Base-by-base conservation (phyloP, 2,888 invertebrate genomes). In the Agrenia bidenticulata region DNA sequence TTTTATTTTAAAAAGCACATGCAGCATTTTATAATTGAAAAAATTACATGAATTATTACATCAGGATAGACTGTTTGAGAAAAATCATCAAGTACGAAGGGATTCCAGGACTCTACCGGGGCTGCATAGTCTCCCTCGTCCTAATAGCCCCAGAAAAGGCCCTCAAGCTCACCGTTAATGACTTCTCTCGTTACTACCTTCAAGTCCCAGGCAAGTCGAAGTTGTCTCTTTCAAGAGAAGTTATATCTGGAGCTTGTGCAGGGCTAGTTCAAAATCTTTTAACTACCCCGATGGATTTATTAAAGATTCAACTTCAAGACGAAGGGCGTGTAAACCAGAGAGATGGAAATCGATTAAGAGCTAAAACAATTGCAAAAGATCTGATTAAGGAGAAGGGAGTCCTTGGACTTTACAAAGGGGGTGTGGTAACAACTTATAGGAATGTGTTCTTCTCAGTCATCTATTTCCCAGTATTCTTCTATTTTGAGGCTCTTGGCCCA, bases 221-320 rank as follows among this genome's bases (percentile, higher is more conserved):
- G 4, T 39, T 57, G 17, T 21, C 41, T 13, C 4, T 57, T 4
- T 2, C 2, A 5, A 57, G 24, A 9, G 56, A 57, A 57, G 19
- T 37, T 4, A 2, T 57, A 5, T 37, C 56, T 9, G 56, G 41
- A 21, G 39, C 21, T 1, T 32, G 4, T 5, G 19, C 41, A 39
- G 56, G 56, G 13, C 5, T 37, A 2, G 9, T 21, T 21, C 56
- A 57, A 19, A 39, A 15, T 13, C 5, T 57, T 19, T 7, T 57
- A 9, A 21, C 56, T 21, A 57, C 56, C 5, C 56, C 56, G 56
- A 57, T 57, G 56, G 56, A 57, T 13, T 23, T 57, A 19, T 4
- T 57, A 19, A 57, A 57, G 23, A 57, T 57, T 7, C 17, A 37
- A 19, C 27, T 57, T 5, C 56, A 57, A 39, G 56, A 57, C 23